Evolutionary conservation across 2,888 invertebrate species (phyloP), one percentile per base, ranked within the genome.

Genomic region (Drosophila incognita): DNA sequence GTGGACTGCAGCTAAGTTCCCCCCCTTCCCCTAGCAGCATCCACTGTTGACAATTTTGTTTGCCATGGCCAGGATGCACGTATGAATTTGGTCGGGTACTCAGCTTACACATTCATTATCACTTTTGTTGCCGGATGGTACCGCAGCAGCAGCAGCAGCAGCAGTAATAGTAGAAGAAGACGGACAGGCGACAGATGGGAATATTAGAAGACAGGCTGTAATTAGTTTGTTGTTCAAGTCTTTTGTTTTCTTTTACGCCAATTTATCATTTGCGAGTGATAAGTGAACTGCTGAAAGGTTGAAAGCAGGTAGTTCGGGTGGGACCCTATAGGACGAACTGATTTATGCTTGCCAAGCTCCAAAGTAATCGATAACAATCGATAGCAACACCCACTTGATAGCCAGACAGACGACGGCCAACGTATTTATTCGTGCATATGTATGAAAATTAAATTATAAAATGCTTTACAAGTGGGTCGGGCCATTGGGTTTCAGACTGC

Each of bases 391-490:
- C 85, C 84, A 88, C 83, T 83, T 80, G 74, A 86, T 63, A 78
- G 64, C 51, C 69, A 72, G 60, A 67, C 68, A 72, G 54, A 54
- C 68, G 76, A 56, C 68, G 59, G 24, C 24, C 46, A 46, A 46
- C 46, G 8, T 24, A 24, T 46, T 46, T 15, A 46, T 69, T 68
- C 74, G 61, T 80, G 36, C 38, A 54, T 56, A 38, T 56, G 36
- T 38, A 90, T 91, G 92, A 92, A 92, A 91, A 91, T 92, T 92
- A 92, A 92, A 91, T 91, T 91, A 91, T 92, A 92, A 91, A 91
- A 89, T 88, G 82, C 83, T 88, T 90, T 91, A 90, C 90, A 87
- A 89, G 83, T 82, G 83, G 84, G 86, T 90, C 88, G 83, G 88
- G 57, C 76, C 66, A 72, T 38, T 74, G 75, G 75, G 76, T 64